Conservation (phyloP, 2,888 invertebrate genomes). For the Esperia sulphurella region DNA sequence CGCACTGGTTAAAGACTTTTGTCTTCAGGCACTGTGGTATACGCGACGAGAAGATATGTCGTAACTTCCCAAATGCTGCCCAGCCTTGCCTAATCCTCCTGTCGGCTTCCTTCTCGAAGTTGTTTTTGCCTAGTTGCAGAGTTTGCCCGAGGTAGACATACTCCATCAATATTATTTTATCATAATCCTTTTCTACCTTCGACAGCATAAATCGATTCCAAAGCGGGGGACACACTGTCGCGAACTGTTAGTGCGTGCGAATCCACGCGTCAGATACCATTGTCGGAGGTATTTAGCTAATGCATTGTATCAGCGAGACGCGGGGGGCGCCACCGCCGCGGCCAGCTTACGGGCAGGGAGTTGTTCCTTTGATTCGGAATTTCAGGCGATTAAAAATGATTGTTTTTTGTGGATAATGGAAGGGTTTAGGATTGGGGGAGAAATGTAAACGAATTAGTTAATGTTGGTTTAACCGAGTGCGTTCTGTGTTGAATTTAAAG, state of each 20-base stretch:
- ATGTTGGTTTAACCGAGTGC: background rate
- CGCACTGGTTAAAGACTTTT: too few relatives aligned
- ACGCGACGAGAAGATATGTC: too few relatives aligned
- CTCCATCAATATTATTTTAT: too few relatives aligned
- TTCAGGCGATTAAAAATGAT: conserved; percentile 51
- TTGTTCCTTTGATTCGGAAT: conserved; percentile 29
- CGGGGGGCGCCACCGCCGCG: conserved; percentile 17
- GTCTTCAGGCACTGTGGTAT: too few relatives aligned
- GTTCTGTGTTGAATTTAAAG: background rate
- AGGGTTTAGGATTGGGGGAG: conserved; percentile 4
- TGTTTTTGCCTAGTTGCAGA: too few relatives aligned
- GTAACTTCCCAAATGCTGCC: too few relatives aligned
- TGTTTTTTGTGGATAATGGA: conserved; percentile 30
- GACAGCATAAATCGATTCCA: conserved; percentile 16
- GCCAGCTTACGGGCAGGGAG: conserved; percentile 20
- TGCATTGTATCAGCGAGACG: conserved; percentile 27
- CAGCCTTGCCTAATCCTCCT: too few relatives aligned
- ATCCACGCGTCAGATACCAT: conserved; percentile 42
- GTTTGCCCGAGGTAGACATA: too few relatives aligned
- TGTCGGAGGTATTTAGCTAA: conserved; percentile 50
- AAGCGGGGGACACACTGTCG: conserved; percentile 39
- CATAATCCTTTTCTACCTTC: background rate
- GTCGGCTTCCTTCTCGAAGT: too few relatives aligned
- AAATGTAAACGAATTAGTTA: conserved; percentile 6
- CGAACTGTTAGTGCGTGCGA: conserved; percentile 47